Conservation (phyloP, 2,797 vertebrate species). For the Cyclura pinguis region DNA sequence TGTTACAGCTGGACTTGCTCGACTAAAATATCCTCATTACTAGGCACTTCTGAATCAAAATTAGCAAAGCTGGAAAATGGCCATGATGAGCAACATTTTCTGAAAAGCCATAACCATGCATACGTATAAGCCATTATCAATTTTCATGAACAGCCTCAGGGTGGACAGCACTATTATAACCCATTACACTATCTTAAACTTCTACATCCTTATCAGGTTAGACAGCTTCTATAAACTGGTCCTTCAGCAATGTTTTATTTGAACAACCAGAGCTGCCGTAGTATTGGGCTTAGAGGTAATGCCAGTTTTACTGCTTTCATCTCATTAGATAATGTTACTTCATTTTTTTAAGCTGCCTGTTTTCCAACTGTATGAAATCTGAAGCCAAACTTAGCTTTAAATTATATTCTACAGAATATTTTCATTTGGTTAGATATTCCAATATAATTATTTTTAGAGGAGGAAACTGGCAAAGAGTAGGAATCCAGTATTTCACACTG, state of each 20-base stretch:
- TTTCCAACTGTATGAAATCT: background rate
- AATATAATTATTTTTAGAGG: background rate
- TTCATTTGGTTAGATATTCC: background rate
- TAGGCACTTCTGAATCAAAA: conserved; percentile 43
- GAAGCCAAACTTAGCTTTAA: conserved; percentile 10
- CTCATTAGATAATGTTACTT: background rate
- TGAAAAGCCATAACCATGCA: conserved; percentile 34
- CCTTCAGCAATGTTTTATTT: conserved; percentile 62
- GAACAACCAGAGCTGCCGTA: conserved; percentile 57
- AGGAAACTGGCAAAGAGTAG: too few species aligned
- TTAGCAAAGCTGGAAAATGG: conserved; percentile 44
- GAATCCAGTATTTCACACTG: background rate
- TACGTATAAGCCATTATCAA: conserved; percentile 32
- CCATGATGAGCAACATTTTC: conserved; percentile 34
- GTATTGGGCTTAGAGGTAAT: conserved; percentile 18
- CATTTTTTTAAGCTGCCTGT: background rate
- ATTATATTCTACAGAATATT: background rate
- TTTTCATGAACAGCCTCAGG: conserved; percentile 52
- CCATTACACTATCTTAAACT: conserved; percentile 56
- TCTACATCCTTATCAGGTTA: conserved; percentile 54
- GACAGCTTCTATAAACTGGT: conserved; percentile 43
- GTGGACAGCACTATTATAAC: conserved; percentile 50
- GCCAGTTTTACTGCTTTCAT: conserved; percentile 3
- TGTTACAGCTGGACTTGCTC: background rate
- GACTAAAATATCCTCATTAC: conserved; percentile 23